Conservation (phyloP, 30 jellyfish, hydroid and myxozoan species). For the Aurelia sp. region DNA sequence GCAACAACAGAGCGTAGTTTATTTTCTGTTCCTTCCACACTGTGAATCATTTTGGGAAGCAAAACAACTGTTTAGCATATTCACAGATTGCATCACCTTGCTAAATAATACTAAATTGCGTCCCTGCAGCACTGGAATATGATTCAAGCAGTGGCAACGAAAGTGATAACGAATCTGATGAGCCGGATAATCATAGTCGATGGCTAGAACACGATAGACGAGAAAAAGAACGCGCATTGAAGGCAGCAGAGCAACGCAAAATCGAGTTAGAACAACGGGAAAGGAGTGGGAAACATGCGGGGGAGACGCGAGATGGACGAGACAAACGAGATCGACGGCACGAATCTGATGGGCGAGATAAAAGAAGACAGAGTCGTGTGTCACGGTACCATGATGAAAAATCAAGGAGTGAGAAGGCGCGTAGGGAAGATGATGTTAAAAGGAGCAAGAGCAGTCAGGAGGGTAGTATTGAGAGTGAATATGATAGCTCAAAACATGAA, state of each 20-base stretch:
- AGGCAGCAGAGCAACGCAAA: neutral
- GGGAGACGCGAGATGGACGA: neutral
- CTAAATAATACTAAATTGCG: too few relatives aligned
- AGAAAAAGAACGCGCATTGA: neutral
- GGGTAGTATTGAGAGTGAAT: conserved; percentile 14
- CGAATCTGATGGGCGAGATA: neutral
- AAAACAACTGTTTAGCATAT: too few relatives aligned
- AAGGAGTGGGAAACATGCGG: neutral
- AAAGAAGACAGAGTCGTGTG: neutral
- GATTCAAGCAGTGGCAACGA: conserved; percentile 86
- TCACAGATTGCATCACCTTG: too few relatives aligned
- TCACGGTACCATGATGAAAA: neutral
- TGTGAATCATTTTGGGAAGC: too few relatives aligned
- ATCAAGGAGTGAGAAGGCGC: neutral
- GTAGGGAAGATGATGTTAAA: neutral
- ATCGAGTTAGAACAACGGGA: neutral
- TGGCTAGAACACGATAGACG: conserved; percentile 45
- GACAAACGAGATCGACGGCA: neutral
- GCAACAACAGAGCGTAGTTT: too few relatives aligned
- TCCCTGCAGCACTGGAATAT: conserved; percentile 67
- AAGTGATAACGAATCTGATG: conserved; percentile 75
- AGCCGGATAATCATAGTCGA: conserved; percentile 36
- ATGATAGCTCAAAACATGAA: neutral
- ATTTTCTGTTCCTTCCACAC: too few relatives aligned
- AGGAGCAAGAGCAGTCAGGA: neutral